Conservation (phyloP, 2,888 invertebrate genomes). For the Mythimna albipuncta region DNA sequence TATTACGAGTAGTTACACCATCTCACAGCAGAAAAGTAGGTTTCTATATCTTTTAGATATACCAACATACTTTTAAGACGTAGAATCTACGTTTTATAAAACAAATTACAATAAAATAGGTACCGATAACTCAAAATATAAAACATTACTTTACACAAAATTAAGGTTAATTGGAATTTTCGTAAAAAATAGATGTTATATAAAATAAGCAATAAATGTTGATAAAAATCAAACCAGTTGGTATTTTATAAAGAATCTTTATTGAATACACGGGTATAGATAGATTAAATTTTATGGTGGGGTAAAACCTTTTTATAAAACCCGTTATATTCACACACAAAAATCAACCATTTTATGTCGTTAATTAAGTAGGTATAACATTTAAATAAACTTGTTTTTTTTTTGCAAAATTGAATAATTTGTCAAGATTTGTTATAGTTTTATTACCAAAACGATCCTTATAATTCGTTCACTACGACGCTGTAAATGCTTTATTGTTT, state of each 20-base stretch:
- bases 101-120: not conserved
- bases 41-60: too few relatives aligned
- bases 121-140: not conserved
- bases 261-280: not conserved
- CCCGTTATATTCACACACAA: not conserved
- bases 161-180: not conserved
- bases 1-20: too few relatives aligned
- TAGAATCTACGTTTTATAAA: not conserved
- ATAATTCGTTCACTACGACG: not conserved
- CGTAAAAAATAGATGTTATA: not conserved
- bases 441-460: too few relatives aligned
- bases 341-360: not conserved
- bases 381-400: not conserved
- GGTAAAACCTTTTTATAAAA: not conserved
- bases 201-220: not conserved
- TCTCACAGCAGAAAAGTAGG: too few relatives aligned
- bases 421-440: not conserved
- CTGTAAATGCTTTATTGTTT: not conserved
- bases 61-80: too few relatives aligned
- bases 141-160: not conserved
- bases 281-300: not conserved
- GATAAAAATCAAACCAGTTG: not conserved
- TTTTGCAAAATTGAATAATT: not conserved
- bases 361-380: not conserved
- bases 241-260: not conserved